phyloP scores from a whole-genome alignment of 2,888 invertebrate genomes.

The Habrosyne pyritoides region DNA sequence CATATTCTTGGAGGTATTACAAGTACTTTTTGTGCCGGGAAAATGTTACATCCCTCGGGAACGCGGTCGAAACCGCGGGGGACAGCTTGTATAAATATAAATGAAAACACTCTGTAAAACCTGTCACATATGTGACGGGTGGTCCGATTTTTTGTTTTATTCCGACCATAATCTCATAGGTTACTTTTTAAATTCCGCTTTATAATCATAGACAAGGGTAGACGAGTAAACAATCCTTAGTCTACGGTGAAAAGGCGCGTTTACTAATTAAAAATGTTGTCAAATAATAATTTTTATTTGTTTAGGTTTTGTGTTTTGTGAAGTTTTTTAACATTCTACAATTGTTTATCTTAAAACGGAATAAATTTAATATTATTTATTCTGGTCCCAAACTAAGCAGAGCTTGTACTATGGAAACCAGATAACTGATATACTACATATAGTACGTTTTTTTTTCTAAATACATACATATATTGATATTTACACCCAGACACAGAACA shows the following conservation, averaged over 20 bases:
- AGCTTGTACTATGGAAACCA: no score
- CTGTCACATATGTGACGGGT: constrained; percentile 52
- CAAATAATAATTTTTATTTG: neutral
- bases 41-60: no score
- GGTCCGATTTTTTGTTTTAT: constrained; percentile 59
- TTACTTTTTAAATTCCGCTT: constrained; percentile 24
- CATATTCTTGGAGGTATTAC: no score
- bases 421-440: no score
- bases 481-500: no score
- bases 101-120: constrained; percentile 36
- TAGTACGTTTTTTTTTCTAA: no score
- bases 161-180: constrained; percentile 33
- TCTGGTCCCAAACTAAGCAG: no score
- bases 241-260: constrained; percentile 12
- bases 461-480: no score
- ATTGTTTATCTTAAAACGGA: no score
- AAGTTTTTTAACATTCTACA: neutral
- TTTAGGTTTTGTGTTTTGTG: neutral
- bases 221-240: constrained; percentile 26
- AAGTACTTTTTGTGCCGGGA: no score
- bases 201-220: constrained; percentile 20
- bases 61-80: no score
- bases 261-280: neutral
- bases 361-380: no score
- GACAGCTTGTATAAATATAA: constrained; percentile 12